Base-by-base conservation (phyloP, 2,113 vertebrate genomes). In the Bothrops jararaca region DNA sequence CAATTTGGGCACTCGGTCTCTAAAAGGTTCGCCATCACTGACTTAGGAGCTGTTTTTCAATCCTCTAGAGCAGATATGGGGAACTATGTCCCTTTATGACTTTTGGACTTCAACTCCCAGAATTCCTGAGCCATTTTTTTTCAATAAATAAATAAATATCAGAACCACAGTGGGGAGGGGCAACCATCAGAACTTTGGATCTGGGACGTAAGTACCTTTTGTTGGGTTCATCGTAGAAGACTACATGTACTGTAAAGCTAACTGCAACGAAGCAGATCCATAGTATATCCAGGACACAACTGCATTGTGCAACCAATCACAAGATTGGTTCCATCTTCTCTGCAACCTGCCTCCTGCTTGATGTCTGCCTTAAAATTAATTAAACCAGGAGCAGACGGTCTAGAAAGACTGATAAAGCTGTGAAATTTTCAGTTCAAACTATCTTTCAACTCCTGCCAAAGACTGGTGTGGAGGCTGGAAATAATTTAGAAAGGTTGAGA, bases 401-500 rank as follows among this genome's bases (percentile, higher is more conserved):
- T 26, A 64, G 89, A 86, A 95, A 92, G 92, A 69, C 89, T 96
- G 93, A 96, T 97, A 89, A 97, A 96, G 97, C 96, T 96, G 95
- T 95, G 96, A 96, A 86, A 58, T 88, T 64, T 92, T 56, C 85
- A 74, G 92, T 54, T 95, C 91, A 95, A 92, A 94, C 92, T 94
- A 95, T 94, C 92, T 93, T 91, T 57, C 86, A 95, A 91, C 87
- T 94, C 89, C 94, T 96, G 95, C 95, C 96, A 96, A 96, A 93
- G 96, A 96, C 94, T 23, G 56, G 60, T 56, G 93, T 92, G 93
- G 94, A 96, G 96, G 94, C 93, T 95, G 97, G 95, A 95, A 96
- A 96, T 1, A 54, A 94, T 96, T 96, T 95, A 94, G 95, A 96
- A 96, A 95, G 96, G 95, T 95, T 97, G 96, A 96, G 93, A 91